phyloP scores from a whole-genome alignment of 2,113 vertebrate genomes.

The Microcebus tavaratra region DNA sequence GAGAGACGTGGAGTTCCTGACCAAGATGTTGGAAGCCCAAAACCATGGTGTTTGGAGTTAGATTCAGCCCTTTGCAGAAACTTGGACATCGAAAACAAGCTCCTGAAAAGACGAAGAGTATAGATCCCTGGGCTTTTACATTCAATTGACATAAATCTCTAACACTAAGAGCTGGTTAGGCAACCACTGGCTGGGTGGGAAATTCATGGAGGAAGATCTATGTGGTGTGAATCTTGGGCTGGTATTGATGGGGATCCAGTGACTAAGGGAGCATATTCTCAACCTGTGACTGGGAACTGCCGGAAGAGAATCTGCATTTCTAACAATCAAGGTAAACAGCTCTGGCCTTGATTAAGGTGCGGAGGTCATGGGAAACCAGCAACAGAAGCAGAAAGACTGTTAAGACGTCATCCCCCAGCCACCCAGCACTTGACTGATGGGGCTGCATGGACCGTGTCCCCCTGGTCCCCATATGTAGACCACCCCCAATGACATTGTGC shows the following conservation, averaged over 20 bases:
- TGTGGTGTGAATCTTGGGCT: not conserved
- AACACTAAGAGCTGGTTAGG: not conserved
- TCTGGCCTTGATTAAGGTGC: not conserved
- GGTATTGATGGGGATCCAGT: not conserved
- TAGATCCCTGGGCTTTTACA: not conserved
- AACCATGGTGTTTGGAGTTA: not conserved
- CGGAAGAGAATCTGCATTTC: not conserved
- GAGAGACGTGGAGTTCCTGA: not conserved
- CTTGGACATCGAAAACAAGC: not conserved
- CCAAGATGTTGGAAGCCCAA: not conserved
- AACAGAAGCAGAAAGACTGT: rapidly evolving
- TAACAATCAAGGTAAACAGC: not conserved
- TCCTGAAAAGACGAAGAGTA: not conserved
- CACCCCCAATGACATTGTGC: not conserved
- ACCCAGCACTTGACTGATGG: rapidly evolving
- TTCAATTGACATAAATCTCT: not conserved
- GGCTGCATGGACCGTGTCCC: no score
- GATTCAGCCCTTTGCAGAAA: not conserved
- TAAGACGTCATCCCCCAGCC: not conserved
- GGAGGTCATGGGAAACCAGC: not conserved
- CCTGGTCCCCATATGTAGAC: not conserved
- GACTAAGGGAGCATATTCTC: not conserved
- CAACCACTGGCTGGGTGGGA: not conserved
- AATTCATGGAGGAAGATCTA: not conserved
- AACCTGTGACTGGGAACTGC: not conserved